These are phyloP conservation scores for Rhynchophorus ferrugineus DNA, from an alignment of 1,140 invertebrate genomes.

Conservation along the genomic window DNA sequence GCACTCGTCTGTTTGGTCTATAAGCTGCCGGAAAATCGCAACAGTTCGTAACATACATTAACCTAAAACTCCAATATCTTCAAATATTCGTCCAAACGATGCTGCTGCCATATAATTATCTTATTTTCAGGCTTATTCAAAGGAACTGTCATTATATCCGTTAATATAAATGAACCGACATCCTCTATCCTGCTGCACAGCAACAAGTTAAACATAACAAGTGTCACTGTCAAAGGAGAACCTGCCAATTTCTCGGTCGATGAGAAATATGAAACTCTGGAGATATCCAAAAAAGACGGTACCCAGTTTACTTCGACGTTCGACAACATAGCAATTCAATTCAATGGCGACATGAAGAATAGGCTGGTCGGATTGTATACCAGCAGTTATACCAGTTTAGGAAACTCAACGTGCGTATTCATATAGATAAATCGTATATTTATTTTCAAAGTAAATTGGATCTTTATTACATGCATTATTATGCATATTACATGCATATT, in stretches of 20 bases:
- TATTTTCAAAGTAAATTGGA: too few relatives aligned
- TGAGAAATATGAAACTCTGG: slow-evolving; percentile 26
- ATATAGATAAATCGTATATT: background rate
- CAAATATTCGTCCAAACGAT: too few relatives aligned
- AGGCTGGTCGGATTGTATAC: slow-evolving; percentile 48
- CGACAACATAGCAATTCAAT: slow-evolving; percentile 37
- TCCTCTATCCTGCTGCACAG: slow-evolving; percentile 62
- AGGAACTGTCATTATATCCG: slow-evolving; percentile 62
- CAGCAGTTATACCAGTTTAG: slow-evolving; percentile 40
- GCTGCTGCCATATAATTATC: too few relatives aligned
- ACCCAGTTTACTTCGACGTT: slow-evolving; percentile 16
- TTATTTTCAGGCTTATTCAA: slow-evolving; percentile 23
- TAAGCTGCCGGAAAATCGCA: too few relatives aligned
- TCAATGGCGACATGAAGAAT: slow-evolving; percentile 44
- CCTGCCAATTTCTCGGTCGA: slow-evolving; percentile 18
- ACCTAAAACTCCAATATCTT: too few relatives aligned
- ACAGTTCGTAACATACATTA: too few relatives aligned
- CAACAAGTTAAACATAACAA: slow-evolving; percentile 52
- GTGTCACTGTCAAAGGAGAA: slow-evolving; percentile 23
- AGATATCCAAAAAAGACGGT: slow-evolving; percentile 21
- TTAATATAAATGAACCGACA: slow-evolving; percentile 50
- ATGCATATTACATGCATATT: too few relatives aligned
- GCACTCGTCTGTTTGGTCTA: too few relatives aligned
- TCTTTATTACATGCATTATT: too few relatives aligned
- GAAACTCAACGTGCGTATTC: slow-evolving; percentile 37